Base-by-base conservation (phyloP, 2,113 vertebrate genomes). In the Spermophilus dauricus region DNA sequence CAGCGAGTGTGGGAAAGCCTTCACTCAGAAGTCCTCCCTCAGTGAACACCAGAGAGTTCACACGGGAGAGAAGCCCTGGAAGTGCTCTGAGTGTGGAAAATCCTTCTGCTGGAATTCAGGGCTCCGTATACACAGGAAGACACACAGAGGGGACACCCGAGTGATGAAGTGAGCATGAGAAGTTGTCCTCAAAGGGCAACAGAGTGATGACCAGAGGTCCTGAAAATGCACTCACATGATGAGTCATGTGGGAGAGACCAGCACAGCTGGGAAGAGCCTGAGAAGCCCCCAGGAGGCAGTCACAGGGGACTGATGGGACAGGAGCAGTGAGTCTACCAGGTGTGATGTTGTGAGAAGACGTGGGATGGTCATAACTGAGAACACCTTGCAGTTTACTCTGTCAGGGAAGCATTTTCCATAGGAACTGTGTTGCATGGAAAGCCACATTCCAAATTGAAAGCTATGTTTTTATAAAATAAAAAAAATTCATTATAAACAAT, bases 81-180 rank as follows among this genome's bases (percentile, higher is more conserved):
- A 97, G 37, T 98, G 97, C 63, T 91, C 95, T 5, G 96, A 98
- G 12, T 98, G 97, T 90, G 97, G 97, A 12, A 97, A 98, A n/a
- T 94, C 94, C 14, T 97, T 98, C 56, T 97, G 97, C n/a, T 97
- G 96, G 97, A 98, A 97, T 67, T 98, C 97, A 78, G 97, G 97
- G 22, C 97, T 98, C 61, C 96, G 97, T 1, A 97, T 97, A 72
- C 97, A 98, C 45, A 69, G 89, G n/a, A 98, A 97, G 88, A 98
- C 97, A 45, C 97, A 97, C 73, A 94, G 95, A 48, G 96, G 75
- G 61, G 73, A 73, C 32, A 37, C 77, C 0, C 45, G 20, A 51
- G 34, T 70, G 70, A 75, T 13, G 37, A 65, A 75, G 24, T 76
- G 56, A 75, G 9, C 30, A 8, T 34, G 51, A 42, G n/a, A 18